Percentiles rank a stretch among this genome's conserved stretches.
phyloP scores from a whole-genome alignment of 23 tunicate species.

The Clavelina lepadiformis region DNA sequence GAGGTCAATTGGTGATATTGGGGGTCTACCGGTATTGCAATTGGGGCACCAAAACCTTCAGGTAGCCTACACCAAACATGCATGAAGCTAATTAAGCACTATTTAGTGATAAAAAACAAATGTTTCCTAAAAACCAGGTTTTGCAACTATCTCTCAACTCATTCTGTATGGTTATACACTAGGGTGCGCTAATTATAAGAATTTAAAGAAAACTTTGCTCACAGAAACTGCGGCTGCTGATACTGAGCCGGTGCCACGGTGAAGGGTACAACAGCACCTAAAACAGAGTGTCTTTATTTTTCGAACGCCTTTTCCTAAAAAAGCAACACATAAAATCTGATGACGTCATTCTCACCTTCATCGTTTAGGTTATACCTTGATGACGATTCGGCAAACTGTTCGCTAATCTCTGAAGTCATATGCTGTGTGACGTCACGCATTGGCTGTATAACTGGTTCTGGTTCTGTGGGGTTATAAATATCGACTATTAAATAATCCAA shows the following conservation, averaged over 20 bases:
- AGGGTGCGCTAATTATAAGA: too few relatives aligned
- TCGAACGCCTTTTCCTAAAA: too few relatives aligned
- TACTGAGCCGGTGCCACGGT: constrained; percentile 34
- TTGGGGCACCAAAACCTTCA: constrained; percentile 16
- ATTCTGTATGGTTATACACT: too few relatives aligned
- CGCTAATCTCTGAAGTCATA: constrained; percentile 75
- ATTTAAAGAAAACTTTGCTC: too few relatives aligned
- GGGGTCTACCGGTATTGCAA: constrained; percentile 52
- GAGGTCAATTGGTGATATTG: constrained; percentile 38
- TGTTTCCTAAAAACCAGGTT: too few relatives aligned
- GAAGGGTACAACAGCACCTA: constrained; percentile 28
- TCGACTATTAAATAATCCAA: too few relatives aligned
- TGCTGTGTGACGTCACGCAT: constrained; percentile 79
- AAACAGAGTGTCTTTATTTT: background rate
- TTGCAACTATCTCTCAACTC: too few relatives aligned
- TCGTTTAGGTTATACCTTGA: constrained; percentile 27
- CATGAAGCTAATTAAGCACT: too few relatives aligned
- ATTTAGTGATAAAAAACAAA: too few relatives aligned
- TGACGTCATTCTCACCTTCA: constrained; percentile 47
- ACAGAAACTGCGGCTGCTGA: constrained; percentile 45
- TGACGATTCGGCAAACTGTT: constrained; percentile 32
- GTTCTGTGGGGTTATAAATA: too few relatives aligned
- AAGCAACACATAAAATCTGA: too few relatives aligned
- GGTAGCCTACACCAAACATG: background rate
- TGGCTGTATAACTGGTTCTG: constrained; percentile 54